Base-by-base conservation (phyloP, 2,113 vertebrate species). In the Grammomys dolichurus region DNA sequence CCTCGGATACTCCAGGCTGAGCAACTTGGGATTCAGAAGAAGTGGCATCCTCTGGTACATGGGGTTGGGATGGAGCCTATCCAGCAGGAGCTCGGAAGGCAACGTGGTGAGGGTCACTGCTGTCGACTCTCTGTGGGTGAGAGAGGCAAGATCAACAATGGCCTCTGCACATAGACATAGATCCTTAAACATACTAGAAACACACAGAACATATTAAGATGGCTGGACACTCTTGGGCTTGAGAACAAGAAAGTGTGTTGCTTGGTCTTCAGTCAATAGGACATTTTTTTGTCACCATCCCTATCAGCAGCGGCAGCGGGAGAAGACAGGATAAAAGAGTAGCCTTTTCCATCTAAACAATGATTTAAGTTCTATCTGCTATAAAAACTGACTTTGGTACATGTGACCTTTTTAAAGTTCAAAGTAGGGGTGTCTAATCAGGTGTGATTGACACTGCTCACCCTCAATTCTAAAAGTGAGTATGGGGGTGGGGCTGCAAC, bases 11-110 rank as follows among this genome's bases (percentile, higher is more conserved):
- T 99, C 99, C n/a, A 99, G 98, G 77, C 99, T 99, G 95, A 99
- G 98, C 82, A 99, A 97, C 97, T 99, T 99, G 26, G 99, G 99
- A 95, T 99, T 99, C 60, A 99, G 99, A 87, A 99, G 99, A 60
- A 99, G 99, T 1, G 99, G 99, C 98, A 99, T 99, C 43, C 99
- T 98, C 98, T 99, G 99, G 98, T 99, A 99, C 99, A 99, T 99
- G 7, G 99, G 99, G 95, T 99, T 99, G 16, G 99, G 99, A 67
- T 99, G 99, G 82, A 99, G 99, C 54, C 99, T 99, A 94, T 99
- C 99, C 97, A 99, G 97, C n/a, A 99, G 97, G 48, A 99, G 98
- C 97, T 99, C 99, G 0, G 99, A 99, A 9, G 99, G 99, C 67
- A 99, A 98, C 11, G 99, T 98, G 0, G 99, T 99, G 58, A 99